Base-by-base conservation (phyloP, 2,797 vertebrate genomes). In the Phoebastria nigripes region DNA sequence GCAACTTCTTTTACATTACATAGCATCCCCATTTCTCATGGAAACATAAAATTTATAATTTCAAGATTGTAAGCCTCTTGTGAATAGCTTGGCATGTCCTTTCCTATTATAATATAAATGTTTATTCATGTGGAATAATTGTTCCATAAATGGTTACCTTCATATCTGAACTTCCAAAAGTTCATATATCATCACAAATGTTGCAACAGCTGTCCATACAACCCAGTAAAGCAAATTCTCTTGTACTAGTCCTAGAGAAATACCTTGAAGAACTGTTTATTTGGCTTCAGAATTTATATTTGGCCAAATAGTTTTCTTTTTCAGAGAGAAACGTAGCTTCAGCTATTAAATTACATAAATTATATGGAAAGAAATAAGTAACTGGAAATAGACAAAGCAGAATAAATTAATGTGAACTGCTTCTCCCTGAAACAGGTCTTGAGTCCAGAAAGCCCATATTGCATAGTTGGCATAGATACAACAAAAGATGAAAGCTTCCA, bases 191-290 rank as follows among this genome's bases (percentile, higher is more conserved):
- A 94, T 82, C 81, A 89, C 52, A 93, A 87, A 76, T 44, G 29
- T 89, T 90, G 70, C 89, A 96, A 93, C 76, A 96, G 84, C 90
- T 96, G 82, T 87, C 73, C 80, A 87, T 29, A 92, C 55, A 96
- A 77, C 8, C 10, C n/a, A 73, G 33, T 10, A 94, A 82, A 89
- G 69, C 52, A 92, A 55, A 84, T 73, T 74, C 31, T 78, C 79
- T 92, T 91, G 29, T 31, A 71, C 25, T 82, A 85, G 28, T 78
- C 44, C 29, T 62, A 46, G 26, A 92, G 12, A 92, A 95, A 66
- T 74, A 90, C n/a, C 77, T 56, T 77, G 56, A 41, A 87, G 76
- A 94, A 90, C 17, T 80, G 37, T 70, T 90, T 88, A 77, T 93
- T 91, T 58, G 73, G 54, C 76, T 90, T 89, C 42, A 94, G 41